Evolutionary conservation across 2,113 vertebrate genomes (phyloP), one percentile per base, ranked within the genome.

Genomic region (Anseranas semipalmata): DNA sequence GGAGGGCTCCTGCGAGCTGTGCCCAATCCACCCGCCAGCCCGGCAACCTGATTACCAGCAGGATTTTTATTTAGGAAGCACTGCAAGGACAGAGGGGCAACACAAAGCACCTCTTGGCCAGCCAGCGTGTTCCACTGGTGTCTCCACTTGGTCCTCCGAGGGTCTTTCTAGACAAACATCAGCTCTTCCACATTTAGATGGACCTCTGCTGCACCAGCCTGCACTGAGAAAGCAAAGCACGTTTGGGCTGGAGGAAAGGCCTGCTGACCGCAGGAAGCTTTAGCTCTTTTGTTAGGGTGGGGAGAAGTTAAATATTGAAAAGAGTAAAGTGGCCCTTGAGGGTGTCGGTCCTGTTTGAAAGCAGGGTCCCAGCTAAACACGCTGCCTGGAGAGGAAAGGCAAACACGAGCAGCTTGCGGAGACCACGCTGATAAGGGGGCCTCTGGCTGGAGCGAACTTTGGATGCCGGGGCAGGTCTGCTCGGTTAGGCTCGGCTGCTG

Each of bases 131-230:
- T n/a, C n/a, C n/a, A n/a, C n/a, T n/a, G n/a, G n/a, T n/a, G n/a
- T n/a, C n/a, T n/a, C 41, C n/a, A 21, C 58, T 83, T 50, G 37
- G 16, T 76, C 46, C 17, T 79, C 37, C 43, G 53, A n/a, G 46
- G 35, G 12, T 79, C 14, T 86, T 89, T 62, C 39, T 19, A 33
- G 67, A 48, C 19, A 58, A 89, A 89, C 8, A 35, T 5, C 14
- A 41, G 41, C 41, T 41, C 41, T 12, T 41, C 22, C 21, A 7
- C 12, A 22, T 46, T 70, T 50, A 50, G 1, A 21, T 7, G 33
- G 32, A 98, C 97, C 83, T 98, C 97, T 50, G 98, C 97, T 33
- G 93, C 96, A 58, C 98, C 98, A 28, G 98, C 83, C 56, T 43
- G 93, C 73, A 95, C 98, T 97, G 96, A n/a, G n/a, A n/a, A 52